Base-by-base conservation (phyloP, 1,140 invertebrate species). In the Euura lappo region DNA sequence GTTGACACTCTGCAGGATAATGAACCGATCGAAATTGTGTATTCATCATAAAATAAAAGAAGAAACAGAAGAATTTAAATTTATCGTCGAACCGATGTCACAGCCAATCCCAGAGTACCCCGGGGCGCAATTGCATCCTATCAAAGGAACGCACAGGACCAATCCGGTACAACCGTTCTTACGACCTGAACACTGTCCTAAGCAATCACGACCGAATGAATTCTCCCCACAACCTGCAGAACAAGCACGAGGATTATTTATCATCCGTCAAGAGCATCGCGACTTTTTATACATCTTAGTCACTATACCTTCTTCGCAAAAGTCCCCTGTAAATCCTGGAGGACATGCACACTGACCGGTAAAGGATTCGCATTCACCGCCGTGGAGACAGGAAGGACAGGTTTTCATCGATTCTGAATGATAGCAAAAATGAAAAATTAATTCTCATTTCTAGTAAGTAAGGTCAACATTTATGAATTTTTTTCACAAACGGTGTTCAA, bases 41-140 rank as follows among this genome's bases (percentile, higher is more conserved):
- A 28, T 28, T 28, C 28, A 44, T 28, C 66, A 42, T 11, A 28
- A 42, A 42, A 4, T 7, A 42, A 13, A 13, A 5, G 3, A 42
- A 42, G 42, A 28, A 68, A 4, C 28, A 42, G 66, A 68, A 44
- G 11, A 44, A 10, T 42, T 4, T 42, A 68, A 28, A 45, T 47
- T 7, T 44, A 70, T 46, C 28, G 28, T 45, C 69, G 8, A 44
- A 72, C 71, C 65, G 11, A 47, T 7, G 67, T 69, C 71, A 66
- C 71, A 72, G 68, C 44, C 47, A 13, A 44, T 8, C 8, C 71
- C 71, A n/a, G 65, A 28, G 68, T 69, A 69, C 13, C 71, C 71
- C 10, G 71, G 42, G 6, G 68, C 71, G 68, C 71, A 72, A 13
- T 44, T 71, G 68, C 71, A 72, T 28, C 71, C 71, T 8, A 70